Evolutionary conservation across 2,888 invertebrate species (phyloP), one percentile per base, ranked within the genome.

Genomic region (Anarsia innoxiella): DNA sequence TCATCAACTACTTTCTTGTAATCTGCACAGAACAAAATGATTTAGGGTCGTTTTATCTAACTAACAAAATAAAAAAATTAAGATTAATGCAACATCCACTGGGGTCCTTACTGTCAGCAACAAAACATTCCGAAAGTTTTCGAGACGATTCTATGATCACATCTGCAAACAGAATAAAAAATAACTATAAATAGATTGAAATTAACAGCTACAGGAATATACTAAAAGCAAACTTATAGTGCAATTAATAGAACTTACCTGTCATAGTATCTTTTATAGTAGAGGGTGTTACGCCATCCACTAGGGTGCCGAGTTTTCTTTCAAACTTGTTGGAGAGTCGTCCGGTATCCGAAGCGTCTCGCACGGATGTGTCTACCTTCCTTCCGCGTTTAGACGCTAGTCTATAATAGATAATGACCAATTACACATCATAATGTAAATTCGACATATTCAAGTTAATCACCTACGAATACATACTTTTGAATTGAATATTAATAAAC

Each of bases 281-380:
- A 8, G 0, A n/a, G 0, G 76, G 69, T 1, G 74, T 76, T 1
- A 16, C 45, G n/a, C 59, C 59, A 9, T 28, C 44, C 12, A 80
- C 73, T 1, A 80, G 44, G 0, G 35, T 19, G 36, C 46, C 53
- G 0, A 80, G 63, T 47, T 75, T 80, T 34, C 48, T 62, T 43
- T 82, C 80, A 34, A 83, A 76, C 49, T 80, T 80, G 41, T 72
- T 75, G 25, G 67, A 60, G n/a, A 83, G 65, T 1, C 78, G 70
- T 1, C 57, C 57, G 0, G 77, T 71, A 27, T 83, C 80, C 0
- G 53, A 53, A 1, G 77, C 66, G 15, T 74, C 70, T 37, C 62
- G 76, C 1, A 79, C 72, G 0, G 63, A 48, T 36, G 71, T 74
- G 34, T 75, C 72, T 3, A 72, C 66, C 44, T 59, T n/a, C n/a